Base-by-base conservation (phyloP, 23 tunicate species). In the Trididemnum miniatum region DNA sequence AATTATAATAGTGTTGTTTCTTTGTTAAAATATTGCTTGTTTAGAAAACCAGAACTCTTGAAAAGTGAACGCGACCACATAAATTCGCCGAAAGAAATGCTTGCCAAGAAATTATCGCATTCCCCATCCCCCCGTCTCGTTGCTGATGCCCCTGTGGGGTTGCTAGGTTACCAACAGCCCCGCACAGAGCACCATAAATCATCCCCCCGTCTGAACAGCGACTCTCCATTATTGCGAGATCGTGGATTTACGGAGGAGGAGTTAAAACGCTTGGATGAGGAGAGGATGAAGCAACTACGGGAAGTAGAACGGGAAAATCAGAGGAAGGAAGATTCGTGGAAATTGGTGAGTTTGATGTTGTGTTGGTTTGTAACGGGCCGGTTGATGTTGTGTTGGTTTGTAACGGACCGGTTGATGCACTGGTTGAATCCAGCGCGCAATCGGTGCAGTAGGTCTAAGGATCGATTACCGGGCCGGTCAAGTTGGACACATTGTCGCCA, bases 281-380 rank as follows among this genome's bases (percentile, higher is more conserved):
- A 44, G 54, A 9, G 54, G 54, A n/a, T n/a, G n/a, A 44, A 44
- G 54, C 54, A 15, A 15, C 9, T 44, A 44, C 9, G 54, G 12
- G 71, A 65, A 29, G n/a, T 40, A 35, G 84, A 80, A 49, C 35
- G 34, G 2, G 84, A 80, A 32, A 63, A n/a, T n/a, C 71, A 26
- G 60, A 62, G 44, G 9, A 25, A 63, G 25, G 86, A 82, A 33
- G 86, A 82, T 20, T 65, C 51, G 9, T 82, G 79, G 78, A 71
- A 51, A 82, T 60, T 60, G 28, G 86, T 82, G 38, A 52, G 86
- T 82, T 30, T 33, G 31, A 23, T n/a, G n/a, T n/a, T n/a, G n/a
- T n/a, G n/a, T n/a, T n/a, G n/a, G n/a, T n/a, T n/a, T n/a, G n/a
- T n/a, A n/a, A n/a, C n/a, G n/a, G n/a, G n/a, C n/a, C n/a, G n/a